A percentile compares a stretch with the other conserved stretches of the same genome.
Conservation (phyloP, 2,888 invertebrate genomes). For the Idaea dimidiata region DNA sequence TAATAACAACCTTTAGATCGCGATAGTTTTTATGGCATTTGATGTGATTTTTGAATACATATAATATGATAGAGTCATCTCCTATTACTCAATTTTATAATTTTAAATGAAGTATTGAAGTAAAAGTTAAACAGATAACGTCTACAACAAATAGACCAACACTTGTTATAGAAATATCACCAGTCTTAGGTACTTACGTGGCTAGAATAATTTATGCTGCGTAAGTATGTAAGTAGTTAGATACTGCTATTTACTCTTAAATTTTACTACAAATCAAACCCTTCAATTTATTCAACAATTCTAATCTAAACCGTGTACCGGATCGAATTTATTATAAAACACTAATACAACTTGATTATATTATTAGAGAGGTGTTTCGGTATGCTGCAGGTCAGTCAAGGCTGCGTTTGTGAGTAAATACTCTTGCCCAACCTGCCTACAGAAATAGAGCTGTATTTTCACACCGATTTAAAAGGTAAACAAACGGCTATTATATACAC, state of each 20-base stretch:
- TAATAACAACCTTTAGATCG: no score
- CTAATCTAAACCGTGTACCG: neutral
- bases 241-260: neutral
- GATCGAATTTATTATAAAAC: neutral
- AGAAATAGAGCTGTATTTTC: conserved; percentile 33
- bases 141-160: no score
- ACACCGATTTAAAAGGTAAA: conserved; percentile 26
- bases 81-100: no score
- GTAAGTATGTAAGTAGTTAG: no score
- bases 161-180: no score
- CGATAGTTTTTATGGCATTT: no score
- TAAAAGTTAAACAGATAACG: no score
- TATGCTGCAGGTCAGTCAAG: conserved; percentile 30
- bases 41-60: no score
- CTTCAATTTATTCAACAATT: neutral
- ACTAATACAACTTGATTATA: conserved; percentile 4
- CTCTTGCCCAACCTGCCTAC: conserved; percentile 32
- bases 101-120: no score
- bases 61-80: no score
- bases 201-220: no score
- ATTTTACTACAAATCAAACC: neutral
- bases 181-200: no score
- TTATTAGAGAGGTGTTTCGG: conserved; percentile 30
- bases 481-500: conserved; percentile 20
- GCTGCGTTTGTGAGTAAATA: conserved; percentile 26